Base-by-base conservation (phyloP, 2,888 invertebrate genomes). In the Heliconius cydno region DNA sequence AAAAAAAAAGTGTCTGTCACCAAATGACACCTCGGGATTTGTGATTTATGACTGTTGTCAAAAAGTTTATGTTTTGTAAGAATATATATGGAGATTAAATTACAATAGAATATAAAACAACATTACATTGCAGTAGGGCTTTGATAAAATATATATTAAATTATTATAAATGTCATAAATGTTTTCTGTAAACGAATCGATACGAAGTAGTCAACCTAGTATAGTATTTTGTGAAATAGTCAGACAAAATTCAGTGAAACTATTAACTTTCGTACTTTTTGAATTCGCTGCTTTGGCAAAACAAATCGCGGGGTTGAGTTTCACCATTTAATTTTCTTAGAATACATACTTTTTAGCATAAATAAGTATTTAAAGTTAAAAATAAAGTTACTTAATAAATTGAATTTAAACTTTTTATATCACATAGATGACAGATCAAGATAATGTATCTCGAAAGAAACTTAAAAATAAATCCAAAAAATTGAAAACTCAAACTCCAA, bases 401-500 rank as follows among this genome's bases (percentile, higher is more conserved):
- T 2, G 19, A 22, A 22, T 19, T 52, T 22, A 22, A 52, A 52
- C 52, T 22, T 52, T 6, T 9, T 52, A 52, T 22, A 52, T 52
- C 22, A 52, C 22, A 60, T 12, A 65, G 65, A 65, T 57, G 25
- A 41, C 78, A 84, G 83, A 41, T 76, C 57, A 83, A 83, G 60
- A 85, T 85, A 57, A 85, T 85, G n/a, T 81, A 0, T 79, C 85
- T 0, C 82, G 82, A 0, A 85, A 80, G 0, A 80, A 81, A 0
- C 76, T 80, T 0, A 60, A 60, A 52, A 52, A 52, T 52, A 38
- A 77, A 0, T 80, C 84, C 0, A 87, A 86, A 71, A 87, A 84
- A 76, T 78, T 89, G 0, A 38, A 77, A 0, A 88, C 91, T 66
- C 93, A 77, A 0, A 88, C 91, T 66, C 93, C 93, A 0, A 86